A percentile compares a stretch with the other conserved stretches of the same genome.
phyloP scores from a whole-genome alignment of 2,113 vertebrate genomes.

The Cyanoramphus novaezelandiae region DNA sequence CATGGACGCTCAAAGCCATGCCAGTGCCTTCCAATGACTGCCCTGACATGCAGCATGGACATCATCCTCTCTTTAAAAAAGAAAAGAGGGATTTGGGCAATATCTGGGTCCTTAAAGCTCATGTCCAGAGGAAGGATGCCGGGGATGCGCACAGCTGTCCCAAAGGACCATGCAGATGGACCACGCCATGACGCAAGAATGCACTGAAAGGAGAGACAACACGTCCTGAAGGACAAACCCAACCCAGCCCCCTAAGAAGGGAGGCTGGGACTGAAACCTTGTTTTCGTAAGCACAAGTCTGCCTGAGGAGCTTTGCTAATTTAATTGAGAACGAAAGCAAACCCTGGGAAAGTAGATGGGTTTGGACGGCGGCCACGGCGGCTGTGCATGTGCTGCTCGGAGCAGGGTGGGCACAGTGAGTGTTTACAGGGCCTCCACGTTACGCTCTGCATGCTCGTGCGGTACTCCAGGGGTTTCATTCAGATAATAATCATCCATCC shows the following conservation, averaged over 20 bases:
- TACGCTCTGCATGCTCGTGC: neutral
- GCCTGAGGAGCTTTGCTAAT: neutral
- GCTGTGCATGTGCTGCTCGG: neutral
- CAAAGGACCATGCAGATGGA: neutral
- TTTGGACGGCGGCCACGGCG: accelerated
- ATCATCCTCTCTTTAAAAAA: neutral
- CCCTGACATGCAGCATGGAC: accelerated
- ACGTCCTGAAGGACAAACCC: neutral
- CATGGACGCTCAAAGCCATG: neutral
- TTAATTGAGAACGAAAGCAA: slow-evolving; percentile 29
- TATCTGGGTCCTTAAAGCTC: neutral
- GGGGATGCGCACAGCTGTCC: accelerated
- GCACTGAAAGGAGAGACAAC: neutral
- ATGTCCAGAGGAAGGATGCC: neutral
- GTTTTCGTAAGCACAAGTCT: neutral
- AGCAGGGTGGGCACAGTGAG: neutral
- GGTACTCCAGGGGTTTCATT: neutral
- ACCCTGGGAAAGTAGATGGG: neutral
- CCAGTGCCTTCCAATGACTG: neutral
- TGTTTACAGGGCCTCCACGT: neutral
- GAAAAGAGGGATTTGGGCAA: neutral
- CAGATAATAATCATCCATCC: neutral
- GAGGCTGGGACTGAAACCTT: neutral
- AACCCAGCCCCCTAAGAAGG: neutral
- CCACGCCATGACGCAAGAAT: accelerated